Percentiles rank a stretch among this genome's conserved stretches.
phyloP scores from a whole-genome alignment of 2,113 vertebrate genomes.

The Eulacestoma nigropectus region DNA sequence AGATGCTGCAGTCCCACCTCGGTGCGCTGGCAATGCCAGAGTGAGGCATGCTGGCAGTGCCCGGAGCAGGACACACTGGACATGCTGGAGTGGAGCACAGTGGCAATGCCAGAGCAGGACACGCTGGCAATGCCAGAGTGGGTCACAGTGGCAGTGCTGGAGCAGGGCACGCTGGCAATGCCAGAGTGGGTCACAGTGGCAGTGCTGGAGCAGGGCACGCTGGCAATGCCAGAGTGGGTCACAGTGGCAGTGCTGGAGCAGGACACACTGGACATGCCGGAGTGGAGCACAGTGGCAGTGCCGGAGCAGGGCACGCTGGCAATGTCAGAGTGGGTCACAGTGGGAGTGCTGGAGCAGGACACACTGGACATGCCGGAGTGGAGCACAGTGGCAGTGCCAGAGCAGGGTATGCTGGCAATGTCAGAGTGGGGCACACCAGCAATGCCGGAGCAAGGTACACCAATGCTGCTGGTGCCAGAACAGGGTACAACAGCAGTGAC shows the following conservation, averaged over 20 bases:
- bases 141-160: background rate
- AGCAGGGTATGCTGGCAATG: background rate
- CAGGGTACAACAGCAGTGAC: background rate
- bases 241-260: rapidly evolving
- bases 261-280: background rate
- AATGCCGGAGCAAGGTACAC: background rate
- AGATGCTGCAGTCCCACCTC: background rate
- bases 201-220: rapidly evolving
- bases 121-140: background rate
- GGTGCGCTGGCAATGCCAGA: rapidly evolving
- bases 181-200: background rate
- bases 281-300: background rate
- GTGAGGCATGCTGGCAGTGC: rapidly evolving
- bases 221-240: background rate
- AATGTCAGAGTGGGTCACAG: no score
- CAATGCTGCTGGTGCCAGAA: background rate
- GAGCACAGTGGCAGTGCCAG: rapidly evolving
- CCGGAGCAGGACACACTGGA: background rate
- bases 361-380: no score
- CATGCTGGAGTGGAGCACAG: background rate
- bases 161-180: no score
- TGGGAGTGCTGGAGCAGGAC: no score
- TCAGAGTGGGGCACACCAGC: background rate
- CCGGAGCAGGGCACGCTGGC: no score
- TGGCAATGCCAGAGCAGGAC: rapidly evolving